phyloP scores from a whole-genome alignment of 1,140 invertebrate species.

The Drosophila ogumai region DNA sequence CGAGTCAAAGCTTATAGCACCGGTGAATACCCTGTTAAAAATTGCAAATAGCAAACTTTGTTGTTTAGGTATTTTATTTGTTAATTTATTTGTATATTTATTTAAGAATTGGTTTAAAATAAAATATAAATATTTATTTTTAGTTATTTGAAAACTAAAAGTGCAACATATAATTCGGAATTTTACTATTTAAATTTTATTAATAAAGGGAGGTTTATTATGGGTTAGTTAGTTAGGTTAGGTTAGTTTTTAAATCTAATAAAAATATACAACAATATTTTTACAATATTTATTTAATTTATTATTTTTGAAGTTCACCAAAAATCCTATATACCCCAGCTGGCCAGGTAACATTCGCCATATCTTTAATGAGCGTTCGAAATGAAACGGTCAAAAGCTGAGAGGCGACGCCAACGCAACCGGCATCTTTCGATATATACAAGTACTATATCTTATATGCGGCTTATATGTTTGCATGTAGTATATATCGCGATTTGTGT shows the following conservation, averaged over 20 bases:
- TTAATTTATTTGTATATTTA: no score
- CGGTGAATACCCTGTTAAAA: constrained; percentile 19
- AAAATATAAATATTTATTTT: no score
- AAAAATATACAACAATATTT: no score
- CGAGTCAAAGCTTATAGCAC: not conserved
- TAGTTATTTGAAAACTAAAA: no score
- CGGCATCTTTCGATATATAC: constrained; percentile 22
- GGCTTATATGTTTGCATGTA: not conserved
- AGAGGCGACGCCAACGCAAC: constrained; percentile 58
- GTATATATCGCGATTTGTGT: constrained; percentile 5
- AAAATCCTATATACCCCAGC: not conserved
- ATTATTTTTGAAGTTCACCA: not conserved
- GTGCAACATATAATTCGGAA: no score
- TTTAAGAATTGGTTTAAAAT: no score
- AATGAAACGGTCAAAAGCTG: constrained; percentile 53
- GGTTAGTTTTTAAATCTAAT: no score
- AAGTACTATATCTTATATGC: constrained; percentile 20
- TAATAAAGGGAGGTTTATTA: no score
- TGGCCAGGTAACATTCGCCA: constrained; percentile 9
- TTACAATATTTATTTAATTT: no score
- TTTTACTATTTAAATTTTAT: no score
- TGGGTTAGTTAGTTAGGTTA: no score
- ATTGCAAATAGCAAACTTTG: not conserved
- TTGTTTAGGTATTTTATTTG: no score
- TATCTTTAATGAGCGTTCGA: constrained; percentile 57